Evolutionary conservation across 2,888 invertebrate species (phyloP), one percentile per base, ranked within the genome.

Genomic region (Dryocosmus kuriphilus): DNA sequence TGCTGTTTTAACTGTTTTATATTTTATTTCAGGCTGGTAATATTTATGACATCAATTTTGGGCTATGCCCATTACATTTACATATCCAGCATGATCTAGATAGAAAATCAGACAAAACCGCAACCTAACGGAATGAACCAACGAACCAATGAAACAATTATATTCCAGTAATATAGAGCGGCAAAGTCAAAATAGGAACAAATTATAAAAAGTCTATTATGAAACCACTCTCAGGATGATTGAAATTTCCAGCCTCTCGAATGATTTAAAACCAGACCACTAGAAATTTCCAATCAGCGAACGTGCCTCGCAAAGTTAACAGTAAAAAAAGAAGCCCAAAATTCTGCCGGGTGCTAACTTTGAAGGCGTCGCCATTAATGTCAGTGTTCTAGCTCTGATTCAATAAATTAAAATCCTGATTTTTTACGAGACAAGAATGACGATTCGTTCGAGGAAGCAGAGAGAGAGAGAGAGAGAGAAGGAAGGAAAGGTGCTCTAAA

Each of bases 331-430:
- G 71, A 11, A 51, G 30, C 71, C 46, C 27, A 19, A 71, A 65
- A 71, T 71, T 51, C 46, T 38, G 38, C 0, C 7, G 46, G 46
- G 67, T 67, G 67, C 46, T 51, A 71, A 71, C n/a, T 71, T 46
- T 71, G 46, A 51, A 71, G 71, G 46, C 71, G 30, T 51, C 30
- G 51, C 71, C 71, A 71, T 71, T 71, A 71, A 71, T 30, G 71
- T 71, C 71, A 71, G 71, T 51, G 71, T 30, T 71, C 71, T 71
- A 71, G 71, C 71, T 71, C 71, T 71, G 71, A 71, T 71, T 71
- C 71, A 71, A 71, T 71, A 71, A 71, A 71, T 71, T 71, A 51
- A 71, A 46, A 30, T 30, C 27, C 19, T 11, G 71, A 71, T 71
- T 71, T 71, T 71, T 71, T 71, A 71, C 46, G 71, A 71, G 46